Base-by-base conservation (phyloP, 2,113 vertebrate species). In the Leptobrachium ailaonicum region DNA sequence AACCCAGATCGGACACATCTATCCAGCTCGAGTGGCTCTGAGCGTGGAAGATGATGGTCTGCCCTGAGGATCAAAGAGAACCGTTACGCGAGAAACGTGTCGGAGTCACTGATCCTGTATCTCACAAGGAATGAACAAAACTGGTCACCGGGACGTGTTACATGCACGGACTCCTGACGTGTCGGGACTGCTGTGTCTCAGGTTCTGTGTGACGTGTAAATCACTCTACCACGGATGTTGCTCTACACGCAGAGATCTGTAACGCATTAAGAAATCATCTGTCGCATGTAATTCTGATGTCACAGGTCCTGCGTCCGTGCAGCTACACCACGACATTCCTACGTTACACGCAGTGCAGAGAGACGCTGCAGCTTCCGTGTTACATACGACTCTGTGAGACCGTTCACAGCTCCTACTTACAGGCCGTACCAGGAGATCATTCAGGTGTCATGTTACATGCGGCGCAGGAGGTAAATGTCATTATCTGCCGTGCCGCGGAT, bases 31-130 rank as follows among this genome's bases (percentile, higher is more conserved):
- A 76, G 96, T 99, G 88, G 96, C 97, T 43, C 88, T 99, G 84
- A 97, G 97, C 93, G 89, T 96, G 88, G 98, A 98, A 90, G 98
- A 99, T 50, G 97, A 99, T 9, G 96, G 95, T 84, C 92, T 97
- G 86, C 98, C 97, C 74, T 99, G 94, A 99, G 91, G 93, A 89
- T 45, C 83, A 45, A 73, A 83, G 84, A 85, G 7, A 77, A 71
- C 83, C 82, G 71, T 77, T 87, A 83, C 83, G 66, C 41, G 73
- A 77, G 81, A 80, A 85, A 79, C 58, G 4, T 81, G 58, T 54
- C 45, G 9, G 20, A n/a, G 13, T 73, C 63, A 41, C 47, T 71
- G 63, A 42, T 60, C 10, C 50, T 44, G 6, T 47, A 47, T 60
- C 1, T 58, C 47, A 14, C 41, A 41, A n/a, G 45, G 44, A 41